Evolutionary conservation across 2,888 invertebrate species (phyloP), one percentile per base, ranked within the genome.

Genomic region (Trypoxylon attenuatum): DNA sequence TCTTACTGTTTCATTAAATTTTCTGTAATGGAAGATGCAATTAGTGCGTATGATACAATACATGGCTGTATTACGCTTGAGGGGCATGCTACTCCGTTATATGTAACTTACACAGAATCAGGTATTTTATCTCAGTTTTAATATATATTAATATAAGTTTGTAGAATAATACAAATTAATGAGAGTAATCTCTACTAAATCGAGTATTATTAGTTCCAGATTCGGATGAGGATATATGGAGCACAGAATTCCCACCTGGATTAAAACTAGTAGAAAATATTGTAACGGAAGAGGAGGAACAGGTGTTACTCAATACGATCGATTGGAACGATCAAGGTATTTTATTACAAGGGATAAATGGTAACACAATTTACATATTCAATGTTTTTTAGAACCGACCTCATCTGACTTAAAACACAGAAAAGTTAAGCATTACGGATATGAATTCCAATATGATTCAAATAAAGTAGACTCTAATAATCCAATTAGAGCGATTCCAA

Each of bases 351-450:
- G 13, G 13, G 33, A 13, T 33, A 33, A 4, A 13, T 4, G 13
- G 33, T 13, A 33, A 10, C n/a, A 10, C n/a, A n/a, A n/a, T n/a
- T n/a, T n/a, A n/a, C n/a, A n/a, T n/a, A n/a, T n/a, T n/a, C n/a
- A n/a, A n/a, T n/a, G n/a, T n/a, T n/a, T 74, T 65, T 0, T 56
- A 78, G 79, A 67, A 50, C 70, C 67, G 43, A 63, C 55, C 29
- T 73, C 75, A 2, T 82, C 83, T 0, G 81, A 82, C 33, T 87
- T 96, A 71, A 97, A 96, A 84, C 93, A 97, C 82, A 89, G 98
- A 29, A 90, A 91, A 88, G 98, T 97, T 0, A 93, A 91, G 83
- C 98, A 98, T 88, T 98, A 91, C 88, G 98, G 98, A 0, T 98
- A 92, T 87, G 95, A 96, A 84, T 98, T 98, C 86, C 88, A 92